A percentile compares a stretch with the other conserved stretches of the same genome.
phyloP scores from a whole-genome alignment of 2,797 vertebrate species.

The Peromyscus attwateri region DNA sequence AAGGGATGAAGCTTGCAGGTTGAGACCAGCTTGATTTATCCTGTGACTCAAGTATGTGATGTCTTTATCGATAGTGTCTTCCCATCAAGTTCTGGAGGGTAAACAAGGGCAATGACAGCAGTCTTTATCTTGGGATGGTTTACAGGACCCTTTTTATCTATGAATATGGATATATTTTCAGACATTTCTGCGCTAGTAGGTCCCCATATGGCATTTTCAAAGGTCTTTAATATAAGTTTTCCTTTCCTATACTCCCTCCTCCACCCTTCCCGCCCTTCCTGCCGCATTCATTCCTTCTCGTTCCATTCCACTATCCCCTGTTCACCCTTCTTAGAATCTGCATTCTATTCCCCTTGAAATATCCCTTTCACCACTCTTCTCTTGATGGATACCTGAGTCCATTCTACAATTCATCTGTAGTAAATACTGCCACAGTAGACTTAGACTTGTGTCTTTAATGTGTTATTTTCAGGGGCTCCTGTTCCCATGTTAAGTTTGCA shows the following conservation, averaged over 20 bases:
- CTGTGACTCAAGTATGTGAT: neutral
- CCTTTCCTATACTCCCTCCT: neutral
- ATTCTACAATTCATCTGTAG: neutral
- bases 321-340: neutral
- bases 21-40: neutral
- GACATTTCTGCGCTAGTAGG: too few relatives aligned
- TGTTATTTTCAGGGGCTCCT: neutral
- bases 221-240: neutral
- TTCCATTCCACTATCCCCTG: neutral
- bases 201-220: neutral
- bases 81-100: neutral
- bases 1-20: too few relatives aligned
- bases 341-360: neutral
- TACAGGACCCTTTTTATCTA: neutral
- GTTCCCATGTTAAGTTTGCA: neutral
- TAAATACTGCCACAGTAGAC: neutral
- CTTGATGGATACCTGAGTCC: neutral
- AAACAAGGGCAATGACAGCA: neutral
- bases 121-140: neutral
- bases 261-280: too few relatives aligned
- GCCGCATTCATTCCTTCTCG: neutral
- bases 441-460: neutral
- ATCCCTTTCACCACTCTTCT: too few relatives aligned
- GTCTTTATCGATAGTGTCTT: neutral
- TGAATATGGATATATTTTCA: neutral